Evolutionary conservation across 2,888 invertebrate species (phyloP).

Genomic region (Scrobipalpa costella): DNA sequence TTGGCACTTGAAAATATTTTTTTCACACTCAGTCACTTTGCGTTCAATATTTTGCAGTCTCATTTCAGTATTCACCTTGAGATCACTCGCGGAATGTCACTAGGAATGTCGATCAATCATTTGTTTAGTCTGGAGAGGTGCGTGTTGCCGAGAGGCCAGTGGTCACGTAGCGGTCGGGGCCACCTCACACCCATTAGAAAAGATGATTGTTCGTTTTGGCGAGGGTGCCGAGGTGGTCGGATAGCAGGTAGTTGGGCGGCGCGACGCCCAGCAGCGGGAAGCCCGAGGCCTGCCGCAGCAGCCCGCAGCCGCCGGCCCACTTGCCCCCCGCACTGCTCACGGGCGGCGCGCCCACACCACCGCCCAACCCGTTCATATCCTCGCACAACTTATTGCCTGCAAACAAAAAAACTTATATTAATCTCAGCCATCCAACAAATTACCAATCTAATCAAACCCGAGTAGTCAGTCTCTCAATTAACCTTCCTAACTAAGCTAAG

Average conservation of each 20-base stretch:
- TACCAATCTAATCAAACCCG: slow-evolving; percentile 2
- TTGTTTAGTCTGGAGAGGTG: slow-evolving; percentile 5
- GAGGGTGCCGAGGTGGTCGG: slow-evolving; percentile 82
- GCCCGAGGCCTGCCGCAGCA: slow-evolving; percentile 83
- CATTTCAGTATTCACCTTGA: slow-evolving; percentile 34
- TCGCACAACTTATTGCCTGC: slow-evolving; percentile 74
- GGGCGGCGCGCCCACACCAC: slow-evolving; percentile 62
- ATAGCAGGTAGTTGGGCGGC: slow-evolving; percentile 82
- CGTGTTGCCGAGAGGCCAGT: slow-evolving; percentile 17
- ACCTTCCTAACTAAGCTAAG: slow-evolving; percentile 28
- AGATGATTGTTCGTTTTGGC: slow-evolving; percentile 83
- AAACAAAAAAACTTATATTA: slow-evolving; percentile 39
- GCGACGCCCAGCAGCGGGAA: slow-evolving; percentile 82
- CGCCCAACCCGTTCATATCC: slow-evolving; percentile 67
- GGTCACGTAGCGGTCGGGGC: background rate
- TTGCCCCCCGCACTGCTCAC: slow-evolving; percentile 69
- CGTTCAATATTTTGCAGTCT: slow-evolving; percentile 31
- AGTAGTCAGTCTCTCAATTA: slow-evolving; percentile 14
- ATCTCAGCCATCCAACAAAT: background rate
- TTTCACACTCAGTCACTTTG: slow-evolving; percentile 43
- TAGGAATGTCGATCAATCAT: slow-evolving; percentile 34
- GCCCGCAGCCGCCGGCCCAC: slow-evolving; percentile 83
- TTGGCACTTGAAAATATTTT: slow-evolving; percentile 64
- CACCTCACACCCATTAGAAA: slow-evolving; percentile 76
- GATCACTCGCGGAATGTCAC: slow-evolving; percentile 37